A percentile compares a stretch with the other conserved stretches of the same genome.
phyloP scores from a whole-genome alignment of 2,113 vertebrate species.

The Aramus guarauna region DNA sequence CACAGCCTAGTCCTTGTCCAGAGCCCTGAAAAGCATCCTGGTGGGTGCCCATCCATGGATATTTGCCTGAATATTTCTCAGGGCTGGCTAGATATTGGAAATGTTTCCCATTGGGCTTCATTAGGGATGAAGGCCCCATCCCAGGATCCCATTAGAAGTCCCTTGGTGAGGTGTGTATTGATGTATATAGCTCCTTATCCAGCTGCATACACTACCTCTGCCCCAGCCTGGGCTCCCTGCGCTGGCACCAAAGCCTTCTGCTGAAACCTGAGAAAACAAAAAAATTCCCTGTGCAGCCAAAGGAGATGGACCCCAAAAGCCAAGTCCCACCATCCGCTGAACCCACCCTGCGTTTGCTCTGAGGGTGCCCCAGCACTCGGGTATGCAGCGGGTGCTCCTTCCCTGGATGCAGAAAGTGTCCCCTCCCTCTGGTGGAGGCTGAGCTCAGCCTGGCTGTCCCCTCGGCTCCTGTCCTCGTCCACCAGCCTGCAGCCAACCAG shows the following conservation, averaged over 20 bases:
- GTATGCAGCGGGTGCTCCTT: background rate
- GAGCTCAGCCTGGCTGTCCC: background rate
- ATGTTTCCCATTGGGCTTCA: background rate
- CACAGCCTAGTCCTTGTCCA: background rate
- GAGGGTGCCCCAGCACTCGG: fast-evolving
- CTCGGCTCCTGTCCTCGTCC: background rate
- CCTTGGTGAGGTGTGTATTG: background rate
- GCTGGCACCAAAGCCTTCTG: background rate
- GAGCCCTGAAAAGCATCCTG: background rate
- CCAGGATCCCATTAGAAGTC: background rate
- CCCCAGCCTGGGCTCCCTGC: background rate
- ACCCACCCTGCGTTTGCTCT: background rate
- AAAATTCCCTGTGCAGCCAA: background rate
- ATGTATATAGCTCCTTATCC: background rate
- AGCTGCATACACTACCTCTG: fast-evolving
- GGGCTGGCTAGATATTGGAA: background rate
- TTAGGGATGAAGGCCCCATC: background rate
- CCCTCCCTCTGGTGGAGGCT: background rate
- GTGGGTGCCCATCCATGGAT: background rate
- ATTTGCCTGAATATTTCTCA: background rate
- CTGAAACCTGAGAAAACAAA: background rate
- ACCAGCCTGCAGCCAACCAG: background rate
- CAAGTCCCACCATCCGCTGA: background rate
- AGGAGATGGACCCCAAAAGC: background rate
- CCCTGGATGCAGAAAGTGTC: background rate